Conservation (phyloP, 2,113 vertebrate species). For the Actenoides lindsayi region DNA sequence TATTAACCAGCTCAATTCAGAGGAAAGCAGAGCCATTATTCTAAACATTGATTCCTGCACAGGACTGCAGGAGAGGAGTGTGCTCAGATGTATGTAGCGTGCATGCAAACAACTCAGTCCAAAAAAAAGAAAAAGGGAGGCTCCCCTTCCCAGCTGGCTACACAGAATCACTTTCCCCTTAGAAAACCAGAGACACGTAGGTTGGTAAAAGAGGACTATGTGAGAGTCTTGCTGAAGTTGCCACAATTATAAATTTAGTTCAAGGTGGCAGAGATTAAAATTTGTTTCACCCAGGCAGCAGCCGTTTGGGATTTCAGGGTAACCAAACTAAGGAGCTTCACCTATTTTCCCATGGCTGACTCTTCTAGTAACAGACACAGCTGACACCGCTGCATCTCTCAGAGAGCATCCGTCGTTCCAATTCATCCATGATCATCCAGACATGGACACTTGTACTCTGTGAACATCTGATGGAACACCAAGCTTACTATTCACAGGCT, state of each 20-base stretch:
- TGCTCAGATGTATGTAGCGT: conserved; percentile 45
- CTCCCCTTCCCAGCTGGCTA: not conserved
- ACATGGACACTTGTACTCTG: not conserved
- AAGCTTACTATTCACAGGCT: not conserved
- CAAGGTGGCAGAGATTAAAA: not conserved
- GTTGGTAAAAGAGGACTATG: not conserved
- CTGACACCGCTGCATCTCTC: not conserved
- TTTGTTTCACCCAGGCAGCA: not conserved
- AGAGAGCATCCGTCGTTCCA: accelerated
- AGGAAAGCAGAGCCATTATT: conserved; percentile 90
- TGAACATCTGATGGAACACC: not conserved
- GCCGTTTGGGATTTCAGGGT: not conserved
- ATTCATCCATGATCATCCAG: not conserved
- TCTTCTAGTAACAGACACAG: not conserved
- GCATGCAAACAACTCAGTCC: conserved; percentile 25
- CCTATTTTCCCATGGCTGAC: not conserved
- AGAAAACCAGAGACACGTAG: not conserved
- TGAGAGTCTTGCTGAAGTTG: not conserved
- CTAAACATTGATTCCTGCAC: conserved; percentile 89
- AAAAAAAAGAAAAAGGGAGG: not conserved
- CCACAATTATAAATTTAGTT: not conserved
- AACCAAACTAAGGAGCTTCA: not conserved
- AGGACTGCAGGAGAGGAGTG: conserved; percentile 57
- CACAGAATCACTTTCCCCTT: not conserved
- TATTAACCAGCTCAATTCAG: conserved; percentile 91